Base-by-base conservation (phyloP, 2,888 invertebrate genomes). In the Teleogryllus oceanicus region DNA sequence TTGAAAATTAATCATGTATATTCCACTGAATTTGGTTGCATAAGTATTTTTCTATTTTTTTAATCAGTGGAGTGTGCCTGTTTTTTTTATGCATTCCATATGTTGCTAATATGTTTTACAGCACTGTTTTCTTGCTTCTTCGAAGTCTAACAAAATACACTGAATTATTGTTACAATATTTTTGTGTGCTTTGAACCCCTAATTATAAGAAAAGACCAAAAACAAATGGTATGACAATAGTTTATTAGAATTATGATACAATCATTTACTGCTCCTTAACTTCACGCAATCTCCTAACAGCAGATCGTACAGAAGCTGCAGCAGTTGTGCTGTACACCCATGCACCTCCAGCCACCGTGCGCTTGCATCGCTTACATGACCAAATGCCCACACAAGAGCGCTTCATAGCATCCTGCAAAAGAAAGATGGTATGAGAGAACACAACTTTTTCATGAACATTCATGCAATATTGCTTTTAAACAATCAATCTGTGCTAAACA, bases 261-360 rank as follows among this genome's bases (percentile, higher is more conserved):
- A 49, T 76, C 62, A 74, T 84, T 87, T 92, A 93, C 85, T 91
- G 90, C 87, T 94, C 93, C 86, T 93, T 93, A 87, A 92, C 90
- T 92, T 99, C 99, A 87, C 98, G 94, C 86, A 99, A 93, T 89
- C 99, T 94, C 88, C 99, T 92, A 84, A 99, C 98, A 83, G 98
- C 98, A 83, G 98, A 98, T 86, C 99, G 91, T 84, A 98, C 98
- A 82, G 98, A 98, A 80, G 98, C 97, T 80, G 99, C 99, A 81
- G 99, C 97, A 49, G 98, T 98, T 83, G 99, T 99, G 74, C 97
- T 95, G 90, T 98, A 99, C 75, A 98, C 97, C 95, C 98, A 99
- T 24, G 99, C 99, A 84, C 99, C 99, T 85, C 99, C 99, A 84
- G 95, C 99, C 82, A 99, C 98, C 78, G 95, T 94, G 87, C 99